A percentile compares a stretch with the other conserved stretches of the same genome.
phyloP scores from a whole-genome alignment of 2,888 invertebrate genomes.

The Catonia carolina region DNA sequence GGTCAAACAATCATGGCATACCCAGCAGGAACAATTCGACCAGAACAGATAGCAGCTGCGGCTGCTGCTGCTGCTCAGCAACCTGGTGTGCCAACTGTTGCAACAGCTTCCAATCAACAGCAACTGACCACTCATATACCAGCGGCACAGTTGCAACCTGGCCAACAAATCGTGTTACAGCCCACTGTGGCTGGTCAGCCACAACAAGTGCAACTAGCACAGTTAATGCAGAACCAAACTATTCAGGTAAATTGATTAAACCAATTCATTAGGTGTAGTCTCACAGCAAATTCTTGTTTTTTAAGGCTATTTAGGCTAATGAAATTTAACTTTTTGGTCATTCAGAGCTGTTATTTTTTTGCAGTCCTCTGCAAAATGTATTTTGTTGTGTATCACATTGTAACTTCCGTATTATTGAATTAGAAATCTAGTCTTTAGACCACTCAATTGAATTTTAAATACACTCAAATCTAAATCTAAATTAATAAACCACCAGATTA shows the following conservation, averaged over 20 bases:
- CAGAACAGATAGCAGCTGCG: neutral
- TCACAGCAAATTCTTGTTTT: no score
- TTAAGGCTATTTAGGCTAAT: no score
- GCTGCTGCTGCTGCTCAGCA: neutral
- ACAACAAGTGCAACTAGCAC: slow-evolving; percentile 42
- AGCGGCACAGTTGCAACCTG: slow-evolving; percentile 12
- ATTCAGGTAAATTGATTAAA: neutral
- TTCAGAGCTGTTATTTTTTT: no score
- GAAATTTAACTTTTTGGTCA: no score
- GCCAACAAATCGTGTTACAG: slow-evolving; percentile 40
- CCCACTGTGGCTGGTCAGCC: slow-evolving; percentile 41
- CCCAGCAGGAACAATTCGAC: neutral
- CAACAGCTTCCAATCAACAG: neutral
- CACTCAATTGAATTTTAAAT: no score
- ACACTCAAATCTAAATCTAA: no score
- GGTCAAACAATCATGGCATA: slow-evolving; percentile 19
- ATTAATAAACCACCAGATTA: no score
- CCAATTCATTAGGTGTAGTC: no score
- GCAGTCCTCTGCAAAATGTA: no score
- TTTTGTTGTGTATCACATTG: no score
- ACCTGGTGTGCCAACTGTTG: neutral
- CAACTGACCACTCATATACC: slow-evolving; percentile 7
- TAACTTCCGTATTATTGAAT: no score
- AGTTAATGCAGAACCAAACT: slow-evolving; percentile 42
- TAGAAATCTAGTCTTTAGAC: no score